Percentiles rank a stretch among this genome's conserved stretches.
These are phyloP conservation scores for Seriola aureovittata DNA, from an alignment of 2,113 vertebrate species.

Conservation along the genomic window DNA sequence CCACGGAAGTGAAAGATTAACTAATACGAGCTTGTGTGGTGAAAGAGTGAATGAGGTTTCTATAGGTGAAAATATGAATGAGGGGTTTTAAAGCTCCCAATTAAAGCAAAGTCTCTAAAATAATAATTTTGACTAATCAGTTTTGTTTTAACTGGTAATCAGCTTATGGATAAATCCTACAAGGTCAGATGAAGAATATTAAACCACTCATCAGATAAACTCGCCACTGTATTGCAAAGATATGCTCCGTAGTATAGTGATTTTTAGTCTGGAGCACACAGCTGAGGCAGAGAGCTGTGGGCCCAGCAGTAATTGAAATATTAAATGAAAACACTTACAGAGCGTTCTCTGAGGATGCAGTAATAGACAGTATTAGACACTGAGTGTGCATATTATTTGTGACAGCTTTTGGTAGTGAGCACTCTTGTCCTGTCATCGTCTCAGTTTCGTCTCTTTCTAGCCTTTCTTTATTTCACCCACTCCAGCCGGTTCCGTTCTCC, in stretches of 20 bases:
- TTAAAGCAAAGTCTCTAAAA: neutral
- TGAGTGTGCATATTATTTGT: conserved; percentile 58
- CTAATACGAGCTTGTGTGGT: neutral
- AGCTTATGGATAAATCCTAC: neutral
- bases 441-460: conserved; percentile 15
- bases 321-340: conserved; percentile 71
- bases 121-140: neutral
- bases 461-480: conserved; percentile 18
- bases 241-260: conserved; percentile 42
- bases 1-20: neutral
- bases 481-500: neutral
- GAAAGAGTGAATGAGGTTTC: neutral
- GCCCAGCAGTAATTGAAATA: conserved; percentile 68
- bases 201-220: conserved; percentile 42
- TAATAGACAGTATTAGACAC: conserved; percentile 55
- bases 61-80: neutral
- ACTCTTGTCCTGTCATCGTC: conserved; percentile 21
- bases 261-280: conserved; percentile 51
- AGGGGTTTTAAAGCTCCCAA: neutral
- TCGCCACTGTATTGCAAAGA: conserved; percentile 19
- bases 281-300: conserved; percentile 23
- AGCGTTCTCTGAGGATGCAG: conserved; percentile 58
- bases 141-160: neutral
- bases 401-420: conserved; percentile 45
- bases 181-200: conserved; percentile 19